These are phyloP conservation scores for Gandaritis pyraliata DNA, from an alignment of 2,888 invertebrate genomes.

Conservation along the genomic window DNA sequence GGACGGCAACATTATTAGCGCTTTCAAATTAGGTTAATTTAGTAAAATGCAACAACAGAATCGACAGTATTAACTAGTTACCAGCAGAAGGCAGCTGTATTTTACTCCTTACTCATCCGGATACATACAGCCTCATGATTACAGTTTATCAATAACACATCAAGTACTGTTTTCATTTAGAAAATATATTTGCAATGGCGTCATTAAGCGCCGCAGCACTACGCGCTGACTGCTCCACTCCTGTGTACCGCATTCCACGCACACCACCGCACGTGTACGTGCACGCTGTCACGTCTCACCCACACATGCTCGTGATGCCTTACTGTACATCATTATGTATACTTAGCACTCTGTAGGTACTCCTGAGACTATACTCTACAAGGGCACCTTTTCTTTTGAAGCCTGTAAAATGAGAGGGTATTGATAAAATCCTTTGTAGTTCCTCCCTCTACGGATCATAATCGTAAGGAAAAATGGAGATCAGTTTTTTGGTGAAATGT, in stretches of 20 bases:
- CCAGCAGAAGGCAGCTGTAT: background rate
- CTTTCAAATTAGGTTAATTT: too few relatives aligned
- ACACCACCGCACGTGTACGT: constrained; percentile 52
- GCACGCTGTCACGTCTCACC: constrained; percentile 60
- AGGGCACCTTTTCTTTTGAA: constrained; percentile 77
- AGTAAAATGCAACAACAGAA: too few relatives aligned
- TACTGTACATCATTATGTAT: constrained; percentile 59
- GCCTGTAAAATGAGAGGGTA: constrained; percentile 55
- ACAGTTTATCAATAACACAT: background rate
- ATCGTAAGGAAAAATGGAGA: constrained; percentile 52
- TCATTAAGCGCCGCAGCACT: constrained; percentile 54
- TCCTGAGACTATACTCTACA: constrained; percentile 75
- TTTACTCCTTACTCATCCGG: background rate
- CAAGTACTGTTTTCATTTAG: constrained; percentile 2
- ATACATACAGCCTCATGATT: background rate
- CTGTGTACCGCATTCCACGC: constrained; percentile 65
- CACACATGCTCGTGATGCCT: constrained; percentile 60
- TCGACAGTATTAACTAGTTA: too few relatives aligned
- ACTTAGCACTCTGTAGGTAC: constrained; percentile 54
- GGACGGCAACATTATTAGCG: too few relatives aligned
- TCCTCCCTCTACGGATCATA: constrained; percentile 56
- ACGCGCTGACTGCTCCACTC: constrained; percentile 52
- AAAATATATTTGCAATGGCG: constrained; percentile 49
- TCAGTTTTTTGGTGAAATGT: constrained; percentile 16
- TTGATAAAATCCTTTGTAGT: constrained; percentile 70